These are phyloP conservation scores for Hydrolagus colliei DNA, from an alignment of 2,797 vertebrate genomes.

Conservation along the genomic window DNA sequence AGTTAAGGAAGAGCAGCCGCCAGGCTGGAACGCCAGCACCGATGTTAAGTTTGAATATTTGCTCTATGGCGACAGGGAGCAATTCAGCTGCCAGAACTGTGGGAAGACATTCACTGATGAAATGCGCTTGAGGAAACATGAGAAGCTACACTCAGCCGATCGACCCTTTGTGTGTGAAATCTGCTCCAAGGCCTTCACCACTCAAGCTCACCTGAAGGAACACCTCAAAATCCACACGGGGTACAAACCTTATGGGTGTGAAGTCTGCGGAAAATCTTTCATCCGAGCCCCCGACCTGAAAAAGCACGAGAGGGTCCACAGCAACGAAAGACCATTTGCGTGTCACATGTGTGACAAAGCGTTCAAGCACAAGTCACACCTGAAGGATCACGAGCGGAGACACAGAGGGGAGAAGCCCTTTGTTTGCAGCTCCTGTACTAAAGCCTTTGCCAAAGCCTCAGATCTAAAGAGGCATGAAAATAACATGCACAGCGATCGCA, in stretches of 20 bases:
- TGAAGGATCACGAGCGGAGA: slow-evolving; percentile 94
- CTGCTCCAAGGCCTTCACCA: slow-evolving; percentile 96
- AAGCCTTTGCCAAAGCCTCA: slow-evolving; percentile 96
- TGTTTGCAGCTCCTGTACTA: slow-evolving; percentile 91
- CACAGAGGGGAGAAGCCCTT: slow-evolving; percentile 95
- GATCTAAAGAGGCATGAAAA: slow-evolving; percentile 96
- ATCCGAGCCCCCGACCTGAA: slow-evolving; percentile 92
- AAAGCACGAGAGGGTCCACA: slow-evolving; percentile 92
- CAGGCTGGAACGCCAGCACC: slow-evolving; percentile 77
- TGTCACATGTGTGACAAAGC: slow-evolving; percentile 98
- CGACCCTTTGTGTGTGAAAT: slow-evolving; percentile 91
- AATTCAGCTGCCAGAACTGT: slow-evolving; percentile 82
- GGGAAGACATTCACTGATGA: slow-evolving; percentile 85
- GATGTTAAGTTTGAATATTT: slow-evolving; percentile 95
- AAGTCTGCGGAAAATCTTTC: slow-evolving; percentile 93
- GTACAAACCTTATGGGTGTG: slow-evolving; percentile 92
- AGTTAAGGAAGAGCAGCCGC: slow-evolving; percentile 82
- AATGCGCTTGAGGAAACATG: slow-evolving; percentile 81
- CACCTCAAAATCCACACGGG: slow-evolving; percentile 96
- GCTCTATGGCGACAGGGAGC: slow-evolving; percentile 84
- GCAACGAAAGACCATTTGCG: slow-evolving; percentile 90
- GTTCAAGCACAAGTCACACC: slow-evolving; percentile 98
- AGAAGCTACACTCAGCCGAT: slow-evolving; percentile 89
- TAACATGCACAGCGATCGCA: slow-evolving; percentile 93
- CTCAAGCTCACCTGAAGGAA: slow-evolving; percentile 92